A percentile compares a stretch with the other conserved stretches of the same genome.
These are phyloP conservation scores for Amyelois transitella DNA, from an alignment of 1,140 invertebrate genomes.

Conservation along the genomic window DNA sequence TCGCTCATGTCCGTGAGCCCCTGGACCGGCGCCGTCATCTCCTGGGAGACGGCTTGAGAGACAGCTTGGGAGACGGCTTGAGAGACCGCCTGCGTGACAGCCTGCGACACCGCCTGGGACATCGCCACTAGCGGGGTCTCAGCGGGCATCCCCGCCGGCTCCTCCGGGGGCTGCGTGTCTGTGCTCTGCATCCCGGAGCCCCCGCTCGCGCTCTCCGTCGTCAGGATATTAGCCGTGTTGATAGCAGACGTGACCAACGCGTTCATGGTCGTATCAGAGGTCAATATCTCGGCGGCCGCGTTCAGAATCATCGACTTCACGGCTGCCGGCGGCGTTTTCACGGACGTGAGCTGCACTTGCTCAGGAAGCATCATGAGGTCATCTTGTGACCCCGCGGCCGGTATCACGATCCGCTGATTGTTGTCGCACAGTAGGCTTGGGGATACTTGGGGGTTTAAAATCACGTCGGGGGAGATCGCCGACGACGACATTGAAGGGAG, in stretches of 20 bases:
- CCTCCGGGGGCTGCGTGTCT: constrained; percentile 70
- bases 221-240: constrained; percentile 69
- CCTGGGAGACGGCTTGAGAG: constrained; percentile 77
- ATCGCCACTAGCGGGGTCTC: constrained; percentile 71
- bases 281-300: constrained; percentile 77
- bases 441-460: constrained; percentile 78
- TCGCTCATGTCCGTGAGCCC: constrained; percentile 88
- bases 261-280: constrained; percentile 74
- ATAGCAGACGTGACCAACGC: constrained; percentile 69
- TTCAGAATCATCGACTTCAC: constrained; percentile 80
- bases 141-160: constrained; percentile 72
- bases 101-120: constrained; percentile 70
- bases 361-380: constrained; percentile 63
- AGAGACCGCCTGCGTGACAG: constrained; percentile 77
- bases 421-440: constrained; percentile 74
- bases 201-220: constrained; percentile 53
- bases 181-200: constrained; percentile 60
- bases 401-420: constrained; percentile 48
- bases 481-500: constrained; percentile 43
- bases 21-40: constrained; percentile 77
- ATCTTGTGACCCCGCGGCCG: constrained; percentile 36
- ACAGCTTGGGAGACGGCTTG: constrained; percentile 77
- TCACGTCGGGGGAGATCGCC: constrained; percentile 76
- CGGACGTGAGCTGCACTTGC: constrained; percentile 57
- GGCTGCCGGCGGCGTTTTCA: constrained; percentile 78